phyloP scores from a whole-genome alignment of 2,797 vertebrate genomes.

The Sebastes reedi region DNA sequence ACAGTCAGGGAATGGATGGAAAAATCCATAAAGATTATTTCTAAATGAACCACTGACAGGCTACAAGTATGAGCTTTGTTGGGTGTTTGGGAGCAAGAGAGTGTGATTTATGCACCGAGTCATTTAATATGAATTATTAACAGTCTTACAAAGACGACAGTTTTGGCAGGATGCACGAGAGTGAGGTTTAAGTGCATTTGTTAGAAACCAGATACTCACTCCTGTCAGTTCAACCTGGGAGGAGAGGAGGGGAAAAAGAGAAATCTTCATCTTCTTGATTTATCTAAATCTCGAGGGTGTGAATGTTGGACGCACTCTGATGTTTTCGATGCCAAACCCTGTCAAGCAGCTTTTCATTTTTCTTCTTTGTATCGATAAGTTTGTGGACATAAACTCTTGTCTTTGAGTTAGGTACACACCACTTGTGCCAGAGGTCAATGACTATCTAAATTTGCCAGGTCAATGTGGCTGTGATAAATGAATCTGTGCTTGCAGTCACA shows the following conservation, averaged over 20 bases:
- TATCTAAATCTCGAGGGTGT: conserved; percentile 30
- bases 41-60: conserved; percentile 56
- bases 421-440: conserved; percentile 4
- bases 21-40: conserved; percentile 44
- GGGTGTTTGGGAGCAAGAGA: conserved; percentile 28
- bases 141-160: conserved; percentile 41
- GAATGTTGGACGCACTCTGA: conserved; percentile 27
- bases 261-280: conserved; percentile 47
- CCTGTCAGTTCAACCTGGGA: conserved; percentile 31
- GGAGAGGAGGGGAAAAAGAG: conserved; percentile 6
- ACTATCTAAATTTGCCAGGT: conserved; percentile 12
- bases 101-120: conserved; percentile 58
- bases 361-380: background rate
- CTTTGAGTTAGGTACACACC: background rate
- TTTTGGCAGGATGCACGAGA: conserved; percentile 49
- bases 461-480: conserved; percentile 6
- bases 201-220: conserved; percentile 39
- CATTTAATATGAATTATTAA: conserved; percentile 59
- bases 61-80: conserved; percentile 42
- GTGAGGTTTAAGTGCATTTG: conserved; percentile 50
- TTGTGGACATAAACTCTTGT: conserved; percentile 13
- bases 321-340: conserved; percentile 25
- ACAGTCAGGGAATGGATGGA: conserved; percentile 40
- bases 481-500: background rate
- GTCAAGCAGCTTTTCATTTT: conserved; percentile 5